Base-by-base conservation (phyloP, 2,888 invertebrate species). In the Pandemis cinnamomeana region DNA sequence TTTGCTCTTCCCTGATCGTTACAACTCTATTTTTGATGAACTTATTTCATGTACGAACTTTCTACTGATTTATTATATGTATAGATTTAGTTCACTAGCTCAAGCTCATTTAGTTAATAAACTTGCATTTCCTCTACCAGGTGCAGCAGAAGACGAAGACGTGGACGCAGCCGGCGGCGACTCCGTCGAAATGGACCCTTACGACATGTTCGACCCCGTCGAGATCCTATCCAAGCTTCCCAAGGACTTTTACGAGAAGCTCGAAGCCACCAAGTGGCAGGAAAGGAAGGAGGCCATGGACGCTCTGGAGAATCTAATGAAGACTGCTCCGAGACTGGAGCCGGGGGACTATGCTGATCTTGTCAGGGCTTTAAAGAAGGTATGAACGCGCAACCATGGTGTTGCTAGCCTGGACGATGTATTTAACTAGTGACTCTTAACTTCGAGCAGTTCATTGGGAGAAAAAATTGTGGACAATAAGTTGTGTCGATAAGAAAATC, bases 241-340 rank as follows among this genome's bases (percentile, higher is more conserved):
- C 0, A 98, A 98, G 91, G 98, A 99, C 89, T 99, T 99, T 89
- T 98, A 97, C 86, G 99, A 99, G 5, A 98, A 99, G 87, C 88
- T 98, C 5, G 98, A 99, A 83, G 98, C 98, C 0, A 99, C 98
- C 89, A 99, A 98, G 85, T 99, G 99, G 99, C 98, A 98, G 85
- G 98, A 99, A 73, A 95, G 99, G 44, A 99, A 99, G 86, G 99
- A 99, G 86, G 97, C 97, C 0, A 88, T 99, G 13, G 99, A 99
- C 81, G 94, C 95, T 0, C 87, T 99, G 11, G 98, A 98, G 78
- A 95, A 95, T 78, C 91, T 99, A 27, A 86, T 98, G 10, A 96
- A 97, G 80, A 96, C 95, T 85, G 96, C 96, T 73, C 98, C 98
- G 0, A 98, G 97, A 87, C 88, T 99, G 63, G 98, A 98, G 85